Percentiles rank a stretch among this genome's conserved stretches.
Evolutionary conservation across 2,888 invertebrate genomes (phyloP).

Genomic region (Aphrophora alni): DNA sequence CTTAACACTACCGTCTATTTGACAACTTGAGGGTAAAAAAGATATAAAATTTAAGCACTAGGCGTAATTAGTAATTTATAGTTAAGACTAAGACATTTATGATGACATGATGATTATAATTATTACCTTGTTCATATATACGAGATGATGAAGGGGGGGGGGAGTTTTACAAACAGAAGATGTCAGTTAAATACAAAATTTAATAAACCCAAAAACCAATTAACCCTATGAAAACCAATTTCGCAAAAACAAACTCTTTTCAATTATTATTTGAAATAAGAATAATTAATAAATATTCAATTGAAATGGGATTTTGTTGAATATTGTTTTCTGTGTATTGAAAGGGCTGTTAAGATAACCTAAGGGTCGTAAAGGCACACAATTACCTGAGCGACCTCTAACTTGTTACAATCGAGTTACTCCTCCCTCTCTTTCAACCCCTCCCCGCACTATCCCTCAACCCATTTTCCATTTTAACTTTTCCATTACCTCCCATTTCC

Average conservation of each 20-base stretch:
- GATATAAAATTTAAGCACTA: too few species aligned
- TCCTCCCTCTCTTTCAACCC: constrained; percentile 32
- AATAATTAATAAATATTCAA: not conserved
- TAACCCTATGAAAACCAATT: not conserved
- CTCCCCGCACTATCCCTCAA: not conserved
- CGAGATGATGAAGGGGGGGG: too few species aligned
- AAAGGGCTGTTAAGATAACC: not conserved
- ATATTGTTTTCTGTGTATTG: constrained; percentile 2
- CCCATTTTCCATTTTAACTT: constrained; percentile 31
- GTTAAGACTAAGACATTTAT: too few species aligned
- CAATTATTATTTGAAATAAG: not conserved
- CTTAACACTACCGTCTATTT: too few species aligned
- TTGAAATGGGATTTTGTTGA: not conserved
- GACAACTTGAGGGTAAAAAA: too few species aligned
- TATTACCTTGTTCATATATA: too few species aligned
- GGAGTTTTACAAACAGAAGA: too few species aligned
- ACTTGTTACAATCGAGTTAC: constrained; percentile 27
- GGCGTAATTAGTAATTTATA: too few species aligned
- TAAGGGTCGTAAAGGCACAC: not conserved
- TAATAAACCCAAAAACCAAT: not conserved
- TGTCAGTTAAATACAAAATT: not conserved
- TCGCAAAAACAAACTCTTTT: not conserved
- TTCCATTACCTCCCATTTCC: constrained; percentile 37
- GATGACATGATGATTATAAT: too few species aligned
- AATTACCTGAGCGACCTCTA: constrained; percentile 6